phyloP scores from a whole-genome alignment of 2,888 invertebrate genomes.

The Syritta pipiens region DNA sequence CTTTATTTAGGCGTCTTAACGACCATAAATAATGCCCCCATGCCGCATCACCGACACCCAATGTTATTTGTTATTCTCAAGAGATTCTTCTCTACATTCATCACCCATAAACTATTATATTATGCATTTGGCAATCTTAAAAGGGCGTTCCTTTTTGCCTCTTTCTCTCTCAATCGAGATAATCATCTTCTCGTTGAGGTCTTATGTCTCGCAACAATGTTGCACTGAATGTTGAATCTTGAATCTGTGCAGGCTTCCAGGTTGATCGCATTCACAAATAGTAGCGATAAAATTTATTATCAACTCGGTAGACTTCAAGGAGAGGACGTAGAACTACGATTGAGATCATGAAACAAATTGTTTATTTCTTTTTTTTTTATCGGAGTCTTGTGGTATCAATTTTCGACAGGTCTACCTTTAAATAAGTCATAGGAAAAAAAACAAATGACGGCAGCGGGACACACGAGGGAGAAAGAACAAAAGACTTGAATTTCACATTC shows the following conservation, averaged over 20 bases:
- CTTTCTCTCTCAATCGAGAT: slow-evolving; percentile 1
- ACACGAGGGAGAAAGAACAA: slow-evolving; percentile 46
- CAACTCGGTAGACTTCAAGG: not conserved
- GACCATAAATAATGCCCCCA: slow-evolving; percentile 23
- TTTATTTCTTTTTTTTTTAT: no score
- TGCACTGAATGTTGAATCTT: slow-evolving; percentile 18
- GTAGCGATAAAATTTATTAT: slow-evolving; percentile 38
- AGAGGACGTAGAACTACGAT: not conserved
- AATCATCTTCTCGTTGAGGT: slow-evolving; percentile 8
- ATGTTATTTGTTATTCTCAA: not conserved
- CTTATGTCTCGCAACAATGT: slow-evolving; percentile 42
- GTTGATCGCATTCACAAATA: slow-evolving; percentile 3
- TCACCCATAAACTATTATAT: slow-evolving; percentile 57
- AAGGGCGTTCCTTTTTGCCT: slow-evolving; percentile 15
- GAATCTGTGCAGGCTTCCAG: not conserved
- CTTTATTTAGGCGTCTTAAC: slow-evolving; percentile 43
- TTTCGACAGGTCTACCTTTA: slow-evolving; percentile 34
- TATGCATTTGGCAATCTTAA: slow-evolving; percentile 38
- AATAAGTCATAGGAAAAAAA: slow-evolving; percentile 45
- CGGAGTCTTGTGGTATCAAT: no score
- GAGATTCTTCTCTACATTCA: slow-evolving; percentile 37
- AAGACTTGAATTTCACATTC: slow-evolving; percentile 52
- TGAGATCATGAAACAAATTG: no score
- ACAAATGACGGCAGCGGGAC: not conserved
- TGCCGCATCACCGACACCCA: not conserved